Evolutionary conservation across 2,797 vertebrate species (phyloP).

Genomic region (Emydoidea blandingii): DNA sequence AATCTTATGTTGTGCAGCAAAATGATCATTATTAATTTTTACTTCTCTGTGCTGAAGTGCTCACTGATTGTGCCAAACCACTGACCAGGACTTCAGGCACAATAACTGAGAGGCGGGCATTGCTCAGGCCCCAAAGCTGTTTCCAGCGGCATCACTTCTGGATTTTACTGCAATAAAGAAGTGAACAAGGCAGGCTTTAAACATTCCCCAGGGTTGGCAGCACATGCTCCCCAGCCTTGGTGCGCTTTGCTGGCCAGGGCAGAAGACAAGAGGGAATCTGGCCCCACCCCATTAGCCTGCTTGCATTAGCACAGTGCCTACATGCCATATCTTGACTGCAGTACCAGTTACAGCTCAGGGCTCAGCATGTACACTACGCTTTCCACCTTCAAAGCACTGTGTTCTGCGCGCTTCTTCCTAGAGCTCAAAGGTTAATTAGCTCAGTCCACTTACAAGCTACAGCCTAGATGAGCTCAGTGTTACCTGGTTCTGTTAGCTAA

Average conservation of each 20-base stretch:
- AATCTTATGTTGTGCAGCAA: background rate
- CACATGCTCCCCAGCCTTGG: background rate
- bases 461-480: background rate
- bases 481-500: background rate
- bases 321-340: background rate
- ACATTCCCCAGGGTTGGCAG: background rate
- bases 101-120: background rate
- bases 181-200: background rate
- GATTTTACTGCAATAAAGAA: background rate
- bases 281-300: background rate
- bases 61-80: background rate
- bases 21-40: background rate
- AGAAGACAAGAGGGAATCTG: background rate
- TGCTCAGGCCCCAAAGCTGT: background rate
- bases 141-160: background rate
- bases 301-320: background rate
- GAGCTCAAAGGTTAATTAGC: background rate
- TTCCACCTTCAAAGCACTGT: background rate
- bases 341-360: background rate
- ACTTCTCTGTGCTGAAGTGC: background rate
- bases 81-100: background rate
- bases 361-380: background rate
- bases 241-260: background rate
- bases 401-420: background rate
- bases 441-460: background rate